These are phyloP conservation scores for Glossophaga mutica DNA, from an alignment of 2,797 vertebrate genomes.

Conservation along the genomic window DNA sequence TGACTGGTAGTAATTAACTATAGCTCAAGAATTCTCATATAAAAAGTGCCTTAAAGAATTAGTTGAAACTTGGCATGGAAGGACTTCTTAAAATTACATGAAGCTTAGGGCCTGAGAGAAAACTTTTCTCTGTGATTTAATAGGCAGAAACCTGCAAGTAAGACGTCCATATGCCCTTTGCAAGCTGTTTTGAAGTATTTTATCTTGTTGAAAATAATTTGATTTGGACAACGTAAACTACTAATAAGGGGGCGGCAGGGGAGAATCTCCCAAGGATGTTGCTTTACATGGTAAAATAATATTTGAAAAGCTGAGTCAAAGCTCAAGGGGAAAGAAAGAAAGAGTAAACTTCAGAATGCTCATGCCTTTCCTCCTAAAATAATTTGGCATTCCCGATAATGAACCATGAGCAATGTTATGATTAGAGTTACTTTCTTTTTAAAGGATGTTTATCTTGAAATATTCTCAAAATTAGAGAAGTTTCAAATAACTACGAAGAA, in stretches of 20 bases:
- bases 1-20: not conserved
- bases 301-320: not conserved
- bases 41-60: not conserved
- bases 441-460: not conserved
- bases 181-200: not conserved
- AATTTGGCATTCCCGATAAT: not conserved
- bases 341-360: not conserved
- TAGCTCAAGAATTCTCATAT: not conserved
- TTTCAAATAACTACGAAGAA: not conserved
- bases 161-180: not conserved
- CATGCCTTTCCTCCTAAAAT: not conserved
- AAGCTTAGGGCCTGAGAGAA: not conserved
- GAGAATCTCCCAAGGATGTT: not conserved
- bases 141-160: not conserved
- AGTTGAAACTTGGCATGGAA: not conserved
- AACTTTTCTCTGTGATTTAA: conserved; percentile 5
- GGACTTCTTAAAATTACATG: conserved; percentile 21
- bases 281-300: not conserved
- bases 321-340: not conserved
- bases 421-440: not conserved
- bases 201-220: not conserved
- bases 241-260: not conserved
- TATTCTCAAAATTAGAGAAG: not conserved
- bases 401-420: not conserved
- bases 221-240: conserved; percentile 21